These are phyloP conservation scores for Vombatus ursinus DNA, from an alignment of 2,113 vertebrate genomes.

Conservation along the genomic window DNA sequence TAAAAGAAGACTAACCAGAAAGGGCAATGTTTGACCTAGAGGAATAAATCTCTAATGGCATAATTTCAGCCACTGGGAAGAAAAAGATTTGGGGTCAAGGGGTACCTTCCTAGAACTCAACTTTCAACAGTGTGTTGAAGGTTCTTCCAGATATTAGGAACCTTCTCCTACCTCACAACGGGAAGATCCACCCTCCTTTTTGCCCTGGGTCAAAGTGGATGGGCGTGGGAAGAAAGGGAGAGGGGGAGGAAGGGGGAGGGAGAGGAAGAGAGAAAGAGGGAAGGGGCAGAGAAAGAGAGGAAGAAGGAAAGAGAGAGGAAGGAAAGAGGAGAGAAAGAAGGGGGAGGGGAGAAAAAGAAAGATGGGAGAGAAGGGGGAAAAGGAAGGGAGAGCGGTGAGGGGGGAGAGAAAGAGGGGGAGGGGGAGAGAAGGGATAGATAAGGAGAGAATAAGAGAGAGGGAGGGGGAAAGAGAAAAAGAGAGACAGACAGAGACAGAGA, in stretches of 20 bases:
- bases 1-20: background rate
- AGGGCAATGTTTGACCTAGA: background rate
- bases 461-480: too few species aligned
- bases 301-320: too few species aligned
- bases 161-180: rapidly evolving
- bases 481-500: rapidly evolving
- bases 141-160: background rate
- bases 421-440: too few species aligned
- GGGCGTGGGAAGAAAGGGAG: background rate
- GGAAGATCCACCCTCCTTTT: background rate
- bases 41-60: background rate
- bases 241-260: too few species aligned
- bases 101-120: background rate
- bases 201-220: background rate
- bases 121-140: background rate
- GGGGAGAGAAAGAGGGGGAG: too few species aligned
- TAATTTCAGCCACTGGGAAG: background rate
- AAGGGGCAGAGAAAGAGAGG: too few species aligned
- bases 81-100: background rate
- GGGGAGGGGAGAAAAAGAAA: background rate
- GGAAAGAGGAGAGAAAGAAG: too few species aligned
- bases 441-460: too few species aligned
- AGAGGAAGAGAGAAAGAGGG: too few species aligned
- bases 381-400: rapidly evolving
- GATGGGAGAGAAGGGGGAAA: too few species aligned